Percentiles rank a stretch among this genome's conserved stretches.
Conservation (phyloP, 2,797 vertebrate genomes). For the Mormyrus proboscirostris region DNA sequence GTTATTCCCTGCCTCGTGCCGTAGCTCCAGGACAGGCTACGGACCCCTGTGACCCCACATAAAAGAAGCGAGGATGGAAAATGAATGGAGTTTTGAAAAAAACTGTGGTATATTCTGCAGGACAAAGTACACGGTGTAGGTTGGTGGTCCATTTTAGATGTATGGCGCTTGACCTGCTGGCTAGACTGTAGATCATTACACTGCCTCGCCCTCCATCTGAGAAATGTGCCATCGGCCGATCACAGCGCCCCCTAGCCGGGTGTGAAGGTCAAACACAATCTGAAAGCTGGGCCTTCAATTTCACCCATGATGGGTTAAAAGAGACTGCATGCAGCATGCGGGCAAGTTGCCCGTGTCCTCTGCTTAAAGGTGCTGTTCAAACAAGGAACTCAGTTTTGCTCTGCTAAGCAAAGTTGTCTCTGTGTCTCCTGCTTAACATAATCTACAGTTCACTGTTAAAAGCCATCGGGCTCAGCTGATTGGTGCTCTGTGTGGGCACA, state of each 20-base stretch:
- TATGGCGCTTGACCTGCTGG: neutral
- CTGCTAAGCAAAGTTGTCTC: neutral
- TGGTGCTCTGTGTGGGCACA: neutral
- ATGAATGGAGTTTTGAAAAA: neutral
- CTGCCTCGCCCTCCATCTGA: neutral
- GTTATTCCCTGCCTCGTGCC: neutral
- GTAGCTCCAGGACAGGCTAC: neutral
- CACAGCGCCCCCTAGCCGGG: neutral
- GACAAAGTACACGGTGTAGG: neutral
- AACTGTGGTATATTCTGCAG: neutral
- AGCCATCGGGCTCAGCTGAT: neutral
- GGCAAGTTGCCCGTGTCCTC: neutral
- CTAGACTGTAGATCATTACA: neutral
- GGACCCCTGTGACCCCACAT: neutral
- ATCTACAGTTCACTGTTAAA: neutral
- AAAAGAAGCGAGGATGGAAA: neutral
- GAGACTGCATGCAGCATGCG: neutral
- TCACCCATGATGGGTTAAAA: neutral
- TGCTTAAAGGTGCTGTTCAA: slow-evolving; percentile 19
- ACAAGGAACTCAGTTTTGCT: slow-evolving; percentile 3
- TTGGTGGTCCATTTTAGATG: neutral
- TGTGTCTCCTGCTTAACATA: neutral
- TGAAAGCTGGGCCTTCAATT: neutral
- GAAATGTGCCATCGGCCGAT: neutral
- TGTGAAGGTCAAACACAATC: slow-evolving; percentile 22